Base-by-base conservation (phyloP, 2,113 vertebrate species). In the Capreolus pygargus region DNA sequence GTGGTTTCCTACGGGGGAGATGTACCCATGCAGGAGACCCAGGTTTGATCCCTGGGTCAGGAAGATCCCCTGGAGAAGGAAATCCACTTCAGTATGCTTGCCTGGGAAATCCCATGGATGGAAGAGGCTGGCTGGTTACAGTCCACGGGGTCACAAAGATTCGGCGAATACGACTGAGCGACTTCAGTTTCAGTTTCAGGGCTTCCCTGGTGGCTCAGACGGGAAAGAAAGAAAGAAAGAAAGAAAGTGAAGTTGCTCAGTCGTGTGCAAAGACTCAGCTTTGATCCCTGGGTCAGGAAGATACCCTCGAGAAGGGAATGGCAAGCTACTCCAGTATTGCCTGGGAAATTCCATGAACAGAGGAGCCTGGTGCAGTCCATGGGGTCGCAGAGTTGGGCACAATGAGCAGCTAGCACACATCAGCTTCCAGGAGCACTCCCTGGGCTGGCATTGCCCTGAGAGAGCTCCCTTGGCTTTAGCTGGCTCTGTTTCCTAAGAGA, bases 131-230 rank as follows among this genome's bases (percentile, higher is more conserved):
- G 39, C 8, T 0, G 1, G 23, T 25, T 74, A 74, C 36, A 43
- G n/a, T 70, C 67, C 67, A 23, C 6, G 10, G 67, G 19, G 2
- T 70, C n/a, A 39, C n/a, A 70, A 67, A 36, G 64, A 21, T 5
- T 39, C 0, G 0, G n/a, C 1, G 1, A 36, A 12, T 12, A 12
- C 0, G 19, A 39, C 67, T 39, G n/a, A 70, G 1, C 5, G 21
- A 5, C 19, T 70, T 70, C 67, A 39, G n/a, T 36, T n/a, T n/a
- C 33, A n/a, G 30, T 19, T 70, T 70, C 67, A 70, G n/a, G 19
- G n/a, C n/a, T 39, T 39, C n/a, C 67, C 19, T 36, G n/a, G 64
- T 36, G 64, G 64, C 4, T 36, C 9, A 70, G 64, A 36, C 23
- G 19, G 67, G 64, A 70, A 50, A 50, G 45, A 47, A 45, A 45